These are phyloP conservation scores for Ceratotherium simum DNA, from an alignment of 2,113 vertebrate species.

Conservation along the genomic window DNA sequence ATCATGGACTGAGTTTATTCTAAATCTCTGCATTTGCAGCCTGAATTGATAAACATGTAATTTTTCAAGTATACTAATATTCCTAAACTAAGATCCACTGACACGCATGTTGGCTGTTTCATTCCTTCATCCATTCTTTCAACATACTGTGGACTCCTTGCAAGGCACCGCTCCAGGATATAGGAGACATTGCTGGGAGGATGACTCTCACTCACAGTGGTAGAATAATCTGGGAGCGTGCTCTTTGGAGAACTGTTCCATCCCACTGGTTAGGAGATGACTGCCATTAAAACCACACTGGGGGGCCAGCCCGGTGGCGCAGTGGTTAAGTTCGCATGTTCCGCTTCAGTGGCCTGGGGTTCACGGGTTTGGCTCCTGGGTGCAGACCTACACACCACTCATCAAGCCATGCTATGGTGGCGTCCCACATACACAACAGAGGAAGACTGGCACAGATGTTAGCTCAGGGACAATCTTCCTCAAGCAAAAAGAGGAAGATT, in stretches of 20 bases:
- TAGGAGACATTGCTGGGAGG: background rate
- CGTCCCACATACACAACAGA: too few species aligned
- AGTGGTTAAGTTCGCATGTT: too few species aligned
- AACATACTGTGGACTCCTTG: background rate
- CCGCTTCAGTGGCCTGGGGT: too few species aligned
- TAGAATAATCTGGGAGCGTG: background rate
- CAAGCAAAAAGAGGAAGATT: too few species aligned
- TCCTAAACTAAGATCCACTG: constrained; percentile 15
- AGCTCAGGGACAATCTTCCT: too few species aligned
- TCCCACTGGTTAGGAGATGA: background rate
- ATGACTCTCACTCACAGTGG: background rate
- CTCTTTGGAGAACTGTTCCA: constrained; percentile 35
- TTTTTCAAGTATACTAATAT: constrained; percentile 34
- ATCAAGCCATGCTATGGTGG: too few species aligned
- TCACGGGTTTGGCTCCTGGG: too few species aligned
- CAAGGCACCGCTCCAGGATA: background rate
- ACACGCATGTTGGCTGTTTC: background rate
- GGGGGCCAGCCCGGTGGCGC: too few species aligned
- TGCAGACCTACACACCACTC: too few species aligned
- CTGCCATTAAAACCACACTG: background rate
- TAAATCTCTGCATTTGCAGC: constrained; percentile 30
- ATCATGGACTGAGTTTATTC: constrained; percentile 6
- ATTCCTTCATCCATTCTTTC: background rate
- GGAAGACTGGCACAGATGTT: too few species aligned
- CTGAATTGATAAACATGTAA: constrained; percentile 18